Evolutionary conservation across 2,888 invertebrate species (phyloP).

Genomic region (Chelonus formosanus): DNA sequence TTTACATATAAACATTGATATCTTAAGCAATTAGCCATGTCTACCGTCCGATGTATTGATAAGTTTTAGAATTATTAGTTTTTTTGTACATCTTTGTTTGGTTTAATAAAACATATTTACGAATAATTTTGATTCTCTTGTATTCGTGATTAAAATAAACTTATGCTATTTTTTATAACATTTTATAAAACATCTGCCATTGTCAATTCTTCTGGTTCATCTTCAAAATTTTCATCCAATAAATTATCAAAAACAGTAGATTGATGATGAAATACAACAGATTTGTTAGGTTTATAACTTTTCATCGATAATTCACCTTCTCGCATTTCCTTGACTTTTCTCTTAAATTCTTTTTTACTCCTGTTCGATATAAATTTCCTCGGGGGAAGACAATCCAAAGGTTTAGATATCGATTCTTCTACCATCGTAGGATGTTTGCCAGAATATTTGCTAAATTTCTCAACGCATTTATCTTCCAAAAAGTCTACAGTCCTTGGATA

Average conservation of each 20-base stretch:
- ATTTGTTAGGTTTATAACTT: slow-evolving; percentile 44
- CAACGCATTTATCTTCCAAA: slow-evolving; percentile 27
- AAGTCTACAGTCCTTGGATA: slow-evolving; percentile 53
- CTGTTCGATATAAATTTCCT: slow-evolving; percentile 45
- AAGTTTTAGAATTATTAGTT: slow-evolving; percentile 33
- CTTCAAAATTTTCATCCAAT: neutral
- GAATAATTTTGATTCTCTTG: too few species aligned
- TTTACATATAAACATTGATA: neutral
- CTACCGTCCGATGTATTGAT: slow-evolving; percentile 48
- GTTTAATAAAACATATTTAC: too few species aligned
- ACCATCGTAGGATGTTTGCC: slow-evolving; percentile 23
- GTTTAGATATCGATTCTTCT: slow-evolving; percentile 31
- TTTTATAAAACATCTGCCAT: too few species aligned
- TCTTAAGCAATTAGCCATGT: slow-evolving; percentile 27
- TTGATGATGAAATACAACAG: neutral
- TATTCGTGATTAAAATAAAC: too few species aligned
- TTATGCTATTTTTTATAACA: too few species aligned
- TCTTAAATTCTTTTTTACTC: slow-evolving; percentile 43
- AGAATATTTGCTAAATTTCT: slow-evolving; percentile 32
- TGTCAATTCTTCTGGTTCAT: slow-evolving; percentile 2
- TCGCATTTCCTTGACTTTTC: slow-evolving; percentile 43
- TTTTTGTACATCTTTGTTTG: too few species aligned
- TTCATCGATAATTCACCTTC: slow-evolving; percentile 39
- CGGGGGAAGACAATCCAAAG: slow-evolving; percentile 41
- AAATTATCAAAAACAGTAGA: neutral